Evolutionary conservation across 64 coral and sea anemone species (phyloP).

Genomic region (Stichodactyla helianthus): DNA sequence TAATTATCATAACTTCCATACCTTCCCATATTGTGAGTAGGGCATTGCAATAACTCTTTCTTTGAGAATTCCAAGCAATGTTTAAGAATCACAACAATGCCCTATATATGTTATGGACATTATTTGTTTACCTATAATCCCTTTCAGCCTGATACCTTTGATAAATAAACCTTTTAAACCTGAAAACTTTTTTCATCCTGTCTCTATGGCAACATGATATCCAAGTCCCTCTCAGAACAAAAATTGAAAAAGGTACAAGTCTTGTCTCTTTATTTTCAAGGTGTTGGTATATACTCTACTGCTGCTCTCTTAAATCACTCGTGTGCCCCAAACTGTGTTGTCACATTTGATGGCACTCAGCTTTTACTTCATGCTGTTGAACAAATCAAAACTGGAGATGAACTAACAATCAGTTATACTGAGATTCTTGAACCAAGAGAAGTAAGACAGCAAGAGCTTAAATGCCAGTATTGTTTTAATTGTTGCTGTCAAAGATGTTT

Average conservation of each 20-base stretch:
- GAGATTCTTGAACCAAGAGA: constrained; percentile 69
- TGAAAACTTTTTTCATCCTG: no score
- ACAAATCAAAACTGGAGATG: constrained; percentile 59
- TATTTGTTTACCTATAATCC: no score
- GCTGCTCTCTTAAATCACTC: constrained; percentile 82
- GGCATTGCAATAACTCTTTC: no score
- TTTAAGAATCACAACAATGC: no score
- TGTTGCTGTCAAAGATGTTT: constrained; percentile 67
- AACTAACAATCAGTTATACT: constrained; percentile 91
- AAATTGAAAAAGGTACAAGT: neutral
- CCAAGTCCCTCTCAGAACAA: no score
- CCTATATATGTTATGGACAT: no score
- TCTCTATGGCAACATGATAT: no score
- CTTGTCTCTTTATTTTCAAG: constrained; percentile 20
- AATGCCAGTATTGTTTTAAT: constrained; percentile 66
- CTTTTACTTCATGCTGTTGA: constrained; percentile 49
- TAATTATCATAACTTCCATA: no score
- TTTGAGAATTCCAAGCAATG: no score
- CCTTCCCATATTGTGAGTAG: no score
- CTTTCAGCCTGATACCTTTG: no score
- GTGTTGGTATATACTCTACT: constrained; percentile 68
- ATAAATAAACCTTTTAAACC: no score
- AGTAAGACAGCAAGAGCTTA: constrained; percentile 67
- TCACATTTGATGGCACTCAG: constrained; percentile 52
- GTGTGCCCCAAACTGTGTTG: constrained; percentile 86